phyloP scores from a whole-genome alignment of 1,140 invertebrate species.

The Drosophila paulistorum region DNA sequence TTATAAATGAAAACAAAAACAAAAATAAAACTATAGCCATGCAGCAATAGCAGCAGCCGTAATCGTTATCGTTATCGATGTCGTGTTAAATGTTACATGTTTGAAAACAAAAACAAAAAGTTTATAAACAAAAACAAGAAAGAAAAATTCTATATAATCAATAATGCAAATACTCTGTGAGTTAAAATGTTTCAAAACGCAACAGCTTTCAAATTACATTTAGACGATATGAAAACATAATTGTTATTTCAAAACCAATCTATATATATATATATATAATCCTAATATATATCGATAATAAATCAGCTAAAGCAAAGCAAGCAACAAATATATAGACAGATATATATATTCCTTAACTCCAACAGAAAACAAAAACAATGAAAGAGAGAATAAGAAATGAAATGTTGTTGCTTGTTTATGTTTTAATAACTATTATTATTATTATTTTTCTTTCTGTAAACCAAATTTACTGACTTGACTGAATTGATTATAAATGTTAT shows the following conservation, averaged over 20 bases:
- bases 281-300: slow-evolving; percentile 2
- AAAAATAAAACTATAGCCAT: slow-evolving; percentile 34
- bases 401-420: slow-evolving; percentile 37
- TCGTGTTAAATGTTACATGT: slow-evolving; percentile 76
- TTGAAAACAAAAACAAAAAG: slow-evolving; percentile 38
- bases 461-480: slow-evolving; percentile 80
- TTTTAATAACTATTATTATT: slow-evolving; percentile 44
- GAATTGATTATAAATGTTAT: slow-evolving; percentile 80
- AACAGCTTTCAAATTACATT: slow-evolving; percentile 75
- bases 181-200: slow-evolving; percentile 70
- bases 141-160: slow-evolving; percentile 72
- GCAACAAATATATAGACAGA: slow-evolving; percentile 30
- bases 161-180: slow-evolving; percentile 81
- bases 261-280: neutral
- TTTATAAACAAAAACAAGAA: slow-evolving; percentile 18
- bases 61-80: slow-evolving; percentile 17
- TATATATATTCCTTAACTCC: slow-evolving; percentile 63
- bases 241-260: slow-evolving; percentile 51
- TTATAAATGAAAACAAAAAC: slow-evolving; percentile 45
- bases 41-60: slow-evolving; percentile 33
- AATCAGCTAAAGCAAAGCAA: slow-evolving; percentile 3
- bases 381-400: slow-evolving; percentile 35
- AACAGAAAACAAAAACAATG: slow-evolving; percentile 4
- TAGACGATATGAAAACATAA: slow-evolving; percentile 50
- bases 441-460: slow-evolving; percentile 73